Evolutionary conservation across 37 sponge, comb jelly and placozoan species (phyloP), one percentile per base, ranked within the genome.

Genomic region (Hexactinellida sp.): DNA sequence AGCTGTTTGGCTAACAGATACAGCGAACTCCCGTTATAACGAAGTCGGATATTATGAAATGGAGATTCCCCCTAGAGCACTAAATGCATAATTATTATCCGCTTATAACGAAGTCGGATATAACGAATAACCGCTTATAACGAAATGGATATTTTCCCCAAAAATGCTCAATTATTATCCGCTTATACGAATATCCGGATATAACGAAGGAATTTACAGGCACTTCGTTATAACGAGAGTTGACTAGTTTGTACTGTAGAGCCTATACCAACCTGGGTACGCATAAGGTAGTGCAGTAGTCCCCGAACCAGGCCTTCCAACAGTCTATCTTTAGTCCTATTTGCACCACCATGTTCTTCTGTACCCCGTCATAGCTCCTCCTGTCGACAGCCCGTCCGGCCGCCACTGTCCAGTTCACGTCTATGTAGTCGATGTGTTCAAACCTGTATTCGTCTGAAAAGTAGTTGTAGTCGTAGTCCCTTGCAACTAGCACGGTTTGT

Each of bases 191-290:
- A n/a, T n/a, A n/a, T n/a, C n/a, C n/a, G n/a, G n/a, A n/a, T n/a
- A n/a, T n/a, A n/a, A n/a, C n/a, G n/a, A n/a, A n/a, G n/a, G n/a
- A n/a, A n/a, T n/a, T n/a, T n/a, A n/a, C n/a, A n/a, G n/a, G n/a
- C n/a, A n/a, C n/a, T n/a, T n/a, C n/a, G n/a, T n/a, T n/a, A n/a
- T n/a, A n/a, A n/a, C n/a, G n/a, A n/a, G n/a, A n/a, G n/a, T n/a
- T n/a, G n/a, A n/a, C n/a, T n/a, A n/a, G n/a, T n/a, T n/a, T n/a
- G n/a, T n/a, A n/a, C n/a, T n/a, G n/a, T n/a, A n/a, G n/a, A n/a
- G n/a, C n/a, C n/a, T n/a, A n/a, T n/a, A 63, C 76, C 3, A 63
- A 63, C 76, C 76, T 63, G 28, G 32, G 76, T n/a, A 63, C 76
- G 13, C 76, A 63, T 3, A 32, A 63, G 3, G 13, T 23, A 63